Conservation (phyloP, 2,888 invertebrate species). For the Machimus rusticus region DNA sequence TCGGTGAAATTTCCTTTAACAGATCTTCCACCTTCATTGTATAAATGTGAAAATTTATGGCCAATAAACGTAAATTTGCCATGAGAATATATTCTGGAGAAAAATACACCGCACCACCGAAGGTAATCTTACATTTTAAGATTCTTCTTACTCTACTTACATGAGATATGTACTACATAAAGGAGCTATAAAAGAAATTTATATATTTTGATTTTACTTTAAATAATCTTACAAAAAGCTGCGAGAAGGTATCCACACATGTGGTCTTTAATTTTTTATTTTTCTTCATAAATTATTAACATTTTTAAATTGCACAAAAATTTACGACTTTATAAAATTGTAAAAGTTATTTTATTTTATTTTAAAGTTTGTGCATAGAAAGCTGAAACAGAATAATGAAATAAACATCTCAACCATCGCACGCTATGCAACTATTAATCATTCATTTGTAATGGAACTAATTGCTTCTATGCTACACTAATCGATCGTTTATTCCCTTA, state of each 20-base stretch:
- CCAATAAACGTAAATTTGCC: background rate
- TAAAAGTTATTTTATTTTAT: background rate
- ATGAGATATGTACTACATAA: background rate
- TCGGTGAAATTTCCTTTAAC: background rate
- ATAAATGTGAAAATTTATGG: background rate
- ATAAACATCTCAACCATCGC: too few species aligned
- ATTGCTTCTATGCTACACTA: too few species aligned
- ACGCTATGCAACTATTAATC: too few species aligned
- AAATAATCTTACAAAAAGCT: too few species aligned
- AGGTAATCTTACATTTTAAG: background rate
- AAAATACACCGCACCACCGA: background rate
- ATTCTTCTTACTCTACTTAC: background rate
- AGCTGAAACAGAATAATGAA: too few species aligned
- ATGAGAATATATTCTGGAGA: background rate
- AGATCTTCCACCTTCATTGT: background rate
- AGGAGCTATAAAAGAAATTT: background rate
- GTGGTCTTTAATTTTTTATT: too few species aligned
- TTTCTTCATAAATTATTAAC: too few species aligned
- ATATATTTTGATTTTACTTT: background rate
- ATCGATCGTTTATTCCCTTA: too few species aligned
- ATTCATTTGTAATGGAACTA: too few species aligned
- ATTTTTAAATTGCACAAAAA: too few species aligned
- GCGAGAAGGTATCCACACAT: too few species aligned
- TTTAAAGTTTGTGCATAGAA: background rate
- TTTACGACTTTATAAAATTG: background rate